Evolutionary conservation across 2,888 invertebrate genomes (phyloP).

Genomic region (Entomobrya proxima): DNA sequence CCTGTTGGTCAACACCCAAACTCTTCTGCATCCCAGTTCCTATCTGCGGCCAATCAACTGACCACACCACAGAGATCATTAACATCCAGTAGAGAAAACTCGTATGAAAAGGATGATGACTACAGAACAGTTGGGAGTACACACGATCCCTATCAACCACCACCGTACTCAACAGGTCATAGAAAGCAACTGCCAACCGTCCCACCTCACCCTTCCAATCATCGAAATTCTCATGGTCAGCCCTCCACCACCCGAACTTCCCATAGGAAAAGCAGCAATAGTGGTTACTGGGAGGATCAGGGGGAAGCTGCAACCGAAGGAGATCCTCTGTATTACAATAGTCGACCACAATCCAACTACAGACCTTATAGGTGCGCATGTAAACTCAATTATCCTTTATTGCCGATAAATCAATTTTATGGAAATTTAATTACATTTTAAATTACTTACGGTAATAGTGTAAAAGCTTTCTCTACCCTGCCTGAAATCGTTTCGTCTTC

Average conservation of each 20-base stretch:
- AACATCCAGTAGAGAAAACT: constrained; percentile 88
- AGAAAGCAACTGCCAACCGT: constrained; percentile 70
- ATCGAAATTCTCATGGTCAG: constrained; percentile 52
- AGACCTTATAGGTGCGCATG: constrained; percentile 80
- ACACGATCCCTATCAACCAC: constrained; percentile 62
- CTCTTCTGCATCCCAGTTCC: constrained; percentile 93
- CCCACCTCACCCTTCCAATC: constrained; percentile 64
- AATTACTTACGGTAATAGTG: neutral
- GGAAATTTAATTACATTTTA: constrained; percentile 42
- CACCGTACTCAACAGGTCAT: constrained; percentile 64
- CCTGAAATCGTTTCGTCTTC: neutral
- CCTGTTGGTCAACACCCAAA: constrained; percentile 93
- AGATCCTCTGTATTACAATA: constrained; percentile 90
- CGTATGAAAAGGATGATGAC: constrained; percentile 87
- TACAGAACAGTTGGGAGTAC: constrained; percentile 66
- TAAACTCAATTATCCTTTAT: neutral
- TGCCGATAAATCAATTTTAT: constrained; percentile 41
- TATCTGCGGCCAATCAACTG: constrained; percentile 86
- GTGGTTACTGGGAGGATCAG: constrained; percentile 74
- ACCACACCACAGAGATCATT: constrained; percentile 87
- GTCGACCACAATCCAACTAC: constrained; percentile 84
- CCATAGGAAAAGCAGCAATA: constrained; percentile 46
- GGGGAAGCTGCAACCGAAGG: constrained; percentile 77
- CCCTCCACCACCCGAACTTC: constrained; percentile 47
- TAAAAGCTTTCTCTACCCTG: neutral